Base-by-base conservation (phyloP, 2,797 vertebrate species). In the Euphonia xanthogaster region DNA sequence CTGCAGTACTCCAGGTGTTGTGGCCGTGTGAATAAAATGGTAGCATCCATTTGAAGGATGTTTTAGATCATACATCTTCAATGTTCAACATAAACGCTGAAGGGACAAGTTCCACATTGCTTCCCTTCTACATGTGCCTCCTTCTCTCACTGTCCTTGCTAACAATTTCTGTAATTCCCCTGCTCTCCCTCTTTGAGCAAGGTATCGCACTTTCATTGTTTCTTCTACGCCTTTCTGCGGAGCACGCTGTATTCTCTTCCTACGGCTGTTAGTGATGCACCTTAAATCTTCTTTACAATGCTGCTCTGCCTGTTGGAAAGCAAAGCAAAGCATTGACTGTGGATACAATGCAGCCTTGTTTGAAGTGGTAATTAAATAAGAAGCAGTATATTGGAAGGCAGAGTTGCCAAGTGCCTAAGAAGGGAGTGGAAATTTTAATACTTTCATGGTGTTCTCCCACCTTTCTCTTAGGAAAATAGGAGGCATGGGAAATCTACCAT, bases 361-460 rank as follows among this genome's bases (percentile, higher is more conserved):
- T 94, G 73, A 86, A 94, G 86, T 58, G 55, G 73, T 84, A 88
- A 88, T 95, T 95, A 72, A 93, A 88, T 90, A 61, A 65, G 88
- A 58, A 78, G 54, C 53, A 86, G 58, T 90, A 51, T 65, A 60
- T 30, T 78, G 82, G 54, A 91, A 94, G 37, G 73, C 39, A 86
- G 40, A 35, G 55, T 70, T 90, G 86, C 70, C 74, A 93, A 86
- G 42, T 90, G 53, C 44, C 19, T 75, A 53, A 66, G 86, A 91
- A 92, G 48, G 61, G 71, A 85, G 78, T 70, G 78, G 63, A 79
- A 92, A 82, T 82, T 45, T 73, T 93, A 76, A 53, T 87, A 42
- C 63, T 71, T 82, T 76, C 16, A 9, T 71, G 53, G 19, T 89
- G 24, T 66, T 95, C 74, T 93, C 37, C 55, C 40, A 53, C 33